Conservation (phyloP, 2,113 vertebrate genomes). For the Gasterosteus nipponicus region DNA sequence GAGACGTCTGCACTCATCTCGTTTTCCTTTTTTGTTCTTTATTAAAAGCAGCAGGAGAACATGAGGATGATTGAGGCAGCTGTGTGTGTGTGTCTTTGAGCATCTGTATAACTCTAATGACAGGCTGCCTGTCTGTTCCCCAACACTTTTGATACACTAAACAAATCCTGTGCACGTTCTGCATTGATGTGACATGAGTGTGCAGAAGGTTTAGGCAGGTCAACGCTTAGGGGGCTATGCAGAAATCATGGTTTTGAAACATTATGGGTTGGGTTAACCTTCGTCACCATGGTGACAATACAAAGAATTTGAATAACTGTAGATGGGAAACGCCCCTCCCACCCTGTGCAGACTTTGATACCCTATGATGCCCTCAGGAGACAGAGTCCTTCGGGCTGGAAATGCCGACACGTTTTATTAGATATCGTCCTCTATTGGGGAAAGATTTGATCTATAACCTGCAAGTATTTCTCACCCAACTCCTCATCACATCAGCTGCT, state of each 20-base stretch:
- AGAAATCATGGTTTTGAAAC: not conserved
- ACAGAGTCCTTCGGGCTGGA: not conserved
- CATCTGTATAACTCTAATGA: conserved; percentile 7
- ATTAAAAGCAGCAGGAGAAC: conserved; percentile 5
- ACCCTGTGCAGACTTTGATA: not conserved
- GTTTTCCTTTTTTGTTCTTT: not conserved
- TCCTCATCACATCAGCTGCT: not conserved
- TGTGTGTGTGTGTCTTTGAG: not conserved
- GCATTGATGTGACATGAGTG: too few relatives aligned
- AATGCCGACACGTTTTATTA: not conserved
- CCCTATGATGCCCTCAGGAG: not conserved
- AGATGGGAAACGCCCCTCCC: not conserved
- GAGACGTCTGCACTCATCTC: not conserved
- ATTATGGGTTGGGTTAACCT: not conserved
- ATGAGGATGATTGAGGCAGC: not conserved
- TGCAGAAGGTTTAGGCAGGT: too few relatives aligned
- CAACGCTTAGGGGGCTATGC: not conserved
- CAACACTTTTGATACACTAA: not conserved
- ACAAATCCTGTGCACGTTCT: not conserved
- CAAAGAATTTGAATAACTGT: not conserved
- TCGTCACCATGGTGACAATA: not conserved
- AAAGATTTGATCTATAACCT: not conserved
- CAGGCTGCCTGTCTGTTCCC: not conserved
- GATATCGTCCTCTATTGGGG: not conserved
- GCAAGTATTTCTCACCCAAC: not conserved